Percentiles rank a stretch among this genome's conserved stretches.
Conservation (phyloP, 2,113 vertebrate species). For the Natator depressus region DNA sequence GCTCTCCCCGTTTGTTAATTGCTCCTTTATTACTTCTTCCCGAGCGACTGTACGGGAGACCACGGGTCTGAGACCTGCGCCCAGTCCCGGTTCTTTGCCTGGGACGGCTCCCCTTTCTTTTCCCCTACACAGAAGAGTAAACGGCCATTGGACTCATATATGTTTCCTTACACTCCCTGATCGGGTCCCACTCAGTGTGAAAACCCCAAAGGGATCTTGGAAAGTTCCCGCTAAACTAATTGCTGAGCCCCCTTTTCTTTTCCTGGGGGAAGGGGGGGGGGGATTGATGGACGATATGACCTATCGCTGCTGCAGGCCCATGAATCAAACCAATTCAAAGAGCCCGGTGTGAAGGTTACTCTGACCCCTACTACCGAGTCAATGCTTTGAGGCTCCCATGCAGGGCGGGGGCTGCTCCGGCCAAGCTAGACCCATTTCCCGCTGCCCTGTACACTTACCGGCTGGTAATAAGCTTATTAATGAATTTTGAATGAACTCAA, state of each 20-base stretch:
- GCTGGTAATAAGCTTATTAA: not conserved
- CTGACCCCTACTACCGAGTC: slow-evolving; percentile 46
- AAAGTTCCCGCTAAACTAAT: not conserved
- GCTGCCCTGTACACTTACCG: not conserved
- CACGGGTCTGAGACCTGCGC: not conserved
- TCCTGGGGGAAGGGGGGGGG: not conserved
- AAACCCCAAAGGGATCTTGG: rapidly evolving
- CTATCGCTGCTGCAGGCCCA: slow-evolving; percentile 39
- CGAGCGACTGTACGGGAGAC: no score
- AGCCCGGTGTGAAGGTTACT: slow-evolving; percentile 49
- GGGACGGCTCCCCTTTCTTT: rapidly evolving
- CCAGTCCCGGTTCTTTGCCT: rapidly evolving
- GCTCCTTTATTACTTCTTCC: no score
- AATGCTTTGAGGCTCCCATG: not conserved
- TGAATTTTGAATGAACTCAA: not conserved
- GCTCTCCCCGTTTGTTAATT: no score
- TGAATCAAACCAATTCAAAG: slow-evolving; percentile 79
- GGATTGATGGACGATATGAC: slow-evolving; percentile 69
- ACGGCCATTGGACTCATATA: not conserved
- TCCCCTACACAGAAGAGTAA: not conserved
- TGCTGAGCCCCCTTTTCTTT: slow-evolving; percentile 14
- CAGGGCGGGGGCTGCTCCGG: not conserved
- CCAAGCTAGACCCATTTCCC: not conserved
- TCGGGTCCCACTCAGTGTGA: not conserved
- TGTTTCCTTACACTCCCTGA: not conserved